Percentiles rank a stretch among this genome's conserved stretches.
These are phyloP conservation scores for Gnatocerus cornutus DNA, from an alignment of 2,888 invertebrate genomes.

Conservation along the genomic window DNA sequence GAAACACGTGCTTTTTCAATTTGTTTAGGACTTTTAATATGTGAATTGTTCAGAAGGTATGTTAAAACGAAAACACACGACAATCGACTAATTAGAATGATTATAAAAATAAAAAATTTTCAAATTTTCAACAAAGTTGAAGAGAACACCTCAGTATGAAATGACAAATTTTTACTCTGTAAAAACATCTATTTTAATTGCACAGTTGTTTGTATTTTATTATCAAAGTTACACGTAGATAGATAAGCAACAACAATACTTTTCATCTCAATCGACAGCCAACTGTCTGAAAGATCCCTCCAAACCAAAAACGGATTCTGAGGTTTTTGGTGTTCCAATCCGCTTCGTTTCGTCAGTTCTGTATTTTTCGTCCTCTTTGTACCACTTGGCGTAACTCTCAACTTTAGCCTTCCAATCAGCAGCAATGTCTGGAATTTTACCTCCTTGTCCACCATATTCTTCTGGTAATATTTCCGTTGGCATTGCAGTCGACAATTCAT, in stretches of 20 bases:
- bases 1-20: too few species aligned
- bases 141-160: too few species aligned
- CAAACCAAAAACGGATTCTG: constrained; percentile 74
- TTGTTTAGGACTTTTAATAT: too few species aligned
- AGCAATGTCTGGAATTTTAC: constrained; percentile 72
- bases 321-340: constrained; percentile 73
- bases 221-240: too few species aligned
- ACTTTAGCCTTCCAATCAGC: constrained; percentile 74
- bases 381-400: constrained; percentile 72
- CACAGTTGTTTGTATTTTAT: too few species aligned
- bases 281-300: constrained; percentile 74
- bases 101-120: too few species aligned
- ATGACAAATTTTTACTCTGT: too few species aligned
- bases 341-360: constrained; percentile 73
- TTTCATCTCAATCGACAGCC: constrained; percentile 69
- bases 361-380: constrained; percentile 72
- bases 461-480: constrained; percentile 76
- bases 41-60: too few species aligned
- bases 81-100: too few species aligned
- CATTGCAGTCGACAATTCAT: constrained; percentile 75
- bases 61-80: too few species aligned
- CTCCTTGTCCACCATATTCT: constrained; percentile 80
- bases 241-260: constrained; percentile 6
- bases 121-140: too few species aligned
- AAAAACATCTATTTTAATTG: too few species aligned